Conservation (phyloP, 2,888 invertebrate species). For the Calameuta idolon region DNA sequence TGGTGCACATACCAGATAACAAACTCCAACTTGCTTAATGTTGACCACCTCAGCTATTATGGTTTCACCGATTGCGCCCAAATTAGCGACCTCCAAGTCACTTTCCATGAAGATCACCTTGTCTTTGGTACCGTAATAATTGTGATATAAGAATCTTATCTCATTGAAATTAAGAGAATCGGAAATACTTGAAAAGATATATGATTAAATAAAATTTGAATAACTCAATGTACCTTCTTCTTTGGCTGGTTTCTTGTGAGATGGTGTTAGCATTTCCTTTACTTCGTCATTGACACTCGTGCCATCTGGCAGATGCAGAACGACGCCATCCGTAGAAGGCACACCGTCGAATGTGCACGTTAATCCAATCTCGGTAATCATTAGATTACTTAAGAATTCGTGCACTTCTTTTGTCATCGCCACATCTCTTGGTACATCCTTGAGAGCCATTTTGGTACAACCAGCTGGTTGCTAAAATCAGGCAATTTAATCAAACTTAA, state of each 20-base stretch:
- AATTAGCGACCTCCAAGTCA: slow-evolving; percentile 33
- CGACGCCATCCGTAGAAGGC: slow-evolving; percentile 42
- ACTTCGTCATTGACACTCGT: slow-evolving; percentile 49
- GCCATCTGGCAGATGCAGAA: slow-evolving; percentile 36
- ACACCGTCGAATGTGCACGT: slow-evolving; percentile 43
- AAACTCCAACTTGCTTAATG: slow-evolving; percentile 1
- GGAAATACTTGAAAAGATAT: background rate
- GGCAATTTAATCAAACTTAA: background rate
- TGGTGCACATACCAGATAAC: slow-evolving; percentile 36
- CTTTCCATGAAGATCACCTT: slow-evolving; percentile 28
- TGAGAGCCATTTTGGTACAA: slow-evolving; percentile 42
- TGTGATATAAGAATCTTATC: background rate
- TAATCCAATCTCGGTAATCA: slow-evolving; percentile 40
- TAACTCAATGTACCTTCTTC: slow-evolving; percentile 33
- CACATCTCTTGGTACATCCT: slow-evolving; percentile 41
- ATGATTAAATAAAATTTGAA: background rate
- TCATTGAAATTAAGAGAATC: background rate
- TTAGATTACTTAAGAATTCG: slow-evolving; percentile 42
- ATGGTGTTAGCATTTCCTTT: slow-evolving; percentile 44
- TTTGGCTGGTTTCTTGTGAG: slow-evolving; percentile 36
- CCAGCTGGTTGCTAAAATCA: slow-evolving; percentile 35
- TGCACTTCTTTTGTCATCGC: slow-evolving; percentile 50
- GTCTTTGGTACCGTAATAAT: background rate
- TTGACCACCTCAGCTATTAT: slow-evolving; percentile 32
- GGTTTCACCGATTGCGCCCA: slow-evolving; percentile 46